Evolutionary conservation across 2,888 invertebrate genomes (phyloP).

Genomic region (Ditylenchus weischeri): DNA sequence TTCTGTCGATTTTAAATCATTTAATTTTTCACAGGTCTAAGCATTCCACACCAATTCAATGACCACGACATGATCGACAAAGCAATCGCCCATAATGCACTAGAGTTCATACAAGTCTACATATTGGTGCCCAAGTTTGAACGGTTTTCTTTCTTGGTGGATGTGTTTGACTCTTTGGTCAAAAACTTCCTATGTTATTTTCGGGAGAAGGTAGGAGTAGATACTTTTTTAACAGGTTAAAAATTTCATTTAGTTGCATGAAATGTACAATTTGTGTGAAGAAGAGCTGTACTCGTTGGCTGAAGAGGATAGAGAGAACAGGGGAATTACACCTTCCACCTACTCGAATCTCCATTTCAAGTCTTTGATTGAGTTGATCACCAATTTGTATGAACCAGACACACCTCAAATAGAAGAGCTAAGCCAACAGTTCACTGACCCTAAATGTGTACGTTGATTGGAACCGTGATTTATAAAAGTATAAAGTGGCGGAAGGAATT

Average conservation of each 20-base stretch:
- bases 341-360: slow-evolving; percentile 25
- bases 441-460: slow-evolving; percentile 16
- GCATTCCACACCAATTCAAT: slow-evolving; percentile 21
- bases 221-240: not conserved
- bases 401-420: slow-evolving; percentile 14
- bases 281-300: slow-evolving; percentile 23
- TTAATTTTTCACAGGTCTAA: slow-evolving; percentile 14
- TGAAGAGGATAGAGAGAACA: slow-evolving; percentile 7
- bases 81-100: slow-evolving; percentile 21
- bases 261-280: slow-evolving; percentile 24
- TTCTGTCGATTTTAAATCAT: not conserved
- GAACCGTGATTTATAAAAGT: slow-evolving; percentile 6
- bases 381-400: slow-evolving; percentile 21
- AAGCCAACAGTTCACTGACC: slow-evolving; percentile 22
- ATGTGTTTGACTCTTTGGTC: slow-evolving; percentile 22
- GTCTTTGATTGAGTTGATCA: slow-evolving; percentile 22
- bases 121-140: slow-evolving; percentile 20
- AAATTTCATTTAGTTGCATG: slow-evolving; percentile 21
- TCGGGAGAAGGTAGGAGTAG: slow-evolving; percentile 20
- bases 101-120: slow-evolving; percentile 22
- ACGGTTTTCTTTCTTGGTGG: slow-evolving; percentile 15
- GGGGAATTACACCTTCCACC: slow-evolving; percentile 11
- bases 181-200: slow-evolving; percentile 28
- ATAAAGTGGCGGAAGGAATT: too few species aligned
- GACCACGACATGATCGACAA: slow-evolving; percentile 23